Percentiles rank a stretch among this genome's conserved stretches.
phyloP scores from a whole-genome alignment of 1,140 invertebrate species.

The Drosophila sucinea region DNA sequence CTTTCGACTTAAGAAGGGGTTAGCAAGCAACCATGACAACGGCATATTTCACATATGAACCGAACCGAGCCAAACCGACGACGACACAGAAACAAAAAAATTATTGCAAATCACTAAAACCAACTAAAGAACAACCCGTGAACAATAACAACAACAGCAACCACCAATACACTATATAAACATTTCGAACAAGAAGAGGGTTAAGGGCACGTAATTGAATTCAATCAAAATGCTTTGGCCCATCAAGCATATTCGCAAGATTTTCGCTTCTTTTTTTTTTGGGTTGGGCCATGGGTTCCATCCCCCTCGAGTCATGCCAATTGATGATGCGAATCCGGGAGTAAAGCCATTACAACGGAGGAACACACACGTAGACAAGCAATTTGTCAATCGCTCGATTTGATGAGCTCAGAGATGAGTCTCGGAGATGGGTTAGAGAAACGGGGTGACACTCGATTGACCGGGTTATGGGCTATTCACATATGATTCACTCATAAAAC shows the following conservation, averaged over 20 bases:
- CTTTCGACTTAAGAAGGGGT: constrained; percentile 45
- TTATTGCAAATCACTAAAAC: constrained; percentile 82
- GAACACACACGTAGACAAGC: constrained; percentile 75
- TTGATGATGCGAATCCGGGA: constrained; percentile 15
- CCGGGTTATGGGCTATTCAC: background rate
- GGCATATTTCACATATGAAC: constrained; percentile 74
- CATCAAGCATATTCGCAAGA: constrained; percentile 62
- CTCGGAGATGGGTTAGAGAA: constrained; percentile 24
- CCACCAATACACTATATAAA: constrained; percentile 5
- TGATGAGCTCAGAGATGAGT: constrained; percentile 53
- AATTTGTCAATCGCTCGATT: constrained; percentile 77
- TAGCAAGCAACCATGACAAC: constrained; percentile 75
- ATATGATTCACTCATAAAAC: too few relatives aligned
- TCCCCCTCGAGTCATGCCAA: constrained; percentile 45
- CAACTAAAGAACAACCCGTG: constrained; percentile 51
- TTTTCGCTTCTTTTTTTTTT: background rate
- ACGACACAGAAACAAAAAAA: constrained; percentile 33
- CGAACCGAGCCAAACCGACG: background rate
- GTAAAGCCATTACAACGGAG: constrained; percentile 23
- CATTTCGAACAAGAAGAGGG: constrained; percentile 20
- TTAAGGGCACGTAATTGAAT: constrained; percentile 71
- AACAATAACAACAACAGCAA: constrained; percentile 34
- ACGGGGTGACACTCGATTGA: background rate
- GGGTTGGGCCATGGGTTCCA: constrained; percentile 13
- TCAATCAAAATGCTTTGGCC: constrained; percentile 83